Evolutionary conservation across 1,140 invertebrate species (phyloP), one percentile per base, ranked within the genome.

Genomic region (Bradysia coprophila): DNA sequence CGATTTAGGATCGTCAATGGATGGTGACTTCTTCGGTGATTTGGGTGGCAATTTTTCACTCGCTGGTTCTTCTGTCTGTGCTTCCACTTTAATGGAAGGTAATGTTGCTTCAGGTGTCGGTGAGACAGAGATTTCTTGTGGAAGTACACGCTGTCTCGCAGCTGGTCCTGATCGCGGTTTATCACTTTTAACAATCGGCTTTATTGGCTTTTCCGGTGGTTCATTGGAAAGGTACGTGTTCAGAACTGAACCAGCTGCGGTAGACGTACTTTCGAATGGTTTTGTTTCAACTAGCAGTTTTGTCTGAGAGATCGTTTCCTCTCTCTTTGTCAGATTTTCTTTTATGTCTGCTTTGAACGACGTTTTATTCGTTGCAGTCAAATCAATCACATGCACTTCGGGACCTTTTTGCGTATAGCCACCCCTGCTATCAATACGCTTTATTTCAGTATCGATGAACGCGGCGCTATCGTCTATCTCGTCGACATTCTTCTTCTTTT

Each of bases 131-230:
- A 28, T 28, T 28, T 28, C 24, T 13, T 28, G 24, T 28, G 24
- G 24, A 28, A 28, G 24, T 8, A 28, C 24, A 15, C 70, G 57
- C 51, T 73, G 71, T 13, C 68, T 48, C 1, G 65, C 50, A 0
- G 62, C 63, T 0, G 65, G 57, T 13, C 65, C 65, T 1, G 61
- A 59, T 45, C 61, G 63, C 5, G 56, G 55, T 34, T 61, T 61
- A 11, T 47, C 5, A 1, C 53, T 19, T n/a, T 49, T 54, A 46
- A 8, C 50, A 48, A 13, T 53, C 48, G n/a, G 50, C 19, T 6
- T 10, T 24, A 45, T 16, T 52, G 47, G 9, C 49, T 43, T 6
- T 8, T 28, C 21, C n/a, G 2, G 42, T 11, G 41, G 51, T 49
- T 33, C 36, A 18, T 38, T 18, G 2, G 10, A 13, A 28, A 28